Conservation (phyloP, 2,113 vertebrate species). For the Pterocles burchelli region DNA sequence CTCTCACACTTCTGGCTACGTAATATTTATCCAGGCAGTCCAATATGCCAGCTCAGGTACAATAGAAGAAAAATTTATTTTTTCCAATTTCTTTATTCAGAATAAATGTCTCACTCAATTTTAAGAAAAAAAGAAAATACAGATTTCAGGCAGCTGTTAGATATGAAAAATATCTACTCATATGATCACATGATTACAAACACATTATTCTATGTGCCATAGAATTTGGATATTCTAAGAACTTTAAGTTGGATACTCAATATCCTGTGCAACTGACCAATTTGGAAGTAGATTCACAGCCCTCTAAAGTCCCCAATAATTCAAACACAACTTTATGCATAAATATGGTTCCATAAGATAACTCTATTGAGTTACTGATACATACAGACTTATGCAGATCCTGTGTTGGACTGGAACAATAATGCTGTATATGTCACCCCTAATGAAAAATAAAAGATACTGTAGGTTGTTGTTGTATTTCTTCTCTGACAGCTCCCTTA, state of each 20-base stretch:
- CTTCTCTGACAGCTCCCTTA: conserved; percentile 63
- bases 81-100: background rate
- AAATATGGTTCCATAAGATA: background rate
- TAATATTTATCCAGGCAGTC: background rate
- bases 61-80: background rate
- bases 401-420: background rate
- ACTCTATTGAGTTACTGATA: background rate
- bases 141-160: background rate
- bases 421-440: background rate
- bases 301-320: background rate
- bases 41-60: background rate
- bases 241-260: background rate
- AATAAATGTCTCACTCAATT: background rate
- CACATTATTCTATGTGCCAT: background rate
- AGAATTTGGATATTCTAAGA: background rate
- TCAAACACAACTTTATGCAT: background rate
- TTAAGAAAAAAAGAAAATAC: background rate
- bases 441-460: background rate
- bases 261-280: background rate
- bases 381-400: background rate
- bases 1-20: background rate
- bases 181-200: background rate
- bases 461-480: background rate
- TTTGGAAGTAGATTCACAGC: background rate
- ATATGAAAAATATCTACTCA: background rate